A percentile compares a stretch with the other conserved stretches of the same genome.
Conservation (phyloP, 2,113 vertebrate species). For the Alethe castanea region DNA sequence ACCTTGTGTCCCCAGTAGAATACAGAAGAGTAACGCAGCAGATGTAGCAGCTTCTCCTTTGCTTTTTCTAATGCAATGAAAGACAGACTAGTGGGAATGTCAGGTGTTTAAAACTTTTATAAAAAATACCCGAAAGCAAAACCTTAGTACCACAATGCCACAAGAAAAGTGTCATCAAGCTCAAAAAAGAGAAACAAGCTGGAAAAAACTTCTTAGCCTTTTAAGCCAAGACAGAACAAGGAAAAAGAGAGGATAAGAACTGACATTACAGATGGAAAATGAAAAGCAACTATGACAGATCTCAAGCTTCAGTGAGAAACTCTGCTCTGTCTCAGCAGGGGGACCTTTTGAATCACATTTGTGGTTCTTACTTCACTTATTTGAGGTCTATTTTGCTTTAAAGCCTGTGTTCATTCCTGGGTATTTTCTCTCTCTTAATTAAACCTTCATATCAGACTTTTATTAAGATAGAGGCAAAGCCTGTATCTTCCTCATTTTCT, state of each 20-base stretch:
- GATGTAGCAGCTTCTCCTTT: background rate
- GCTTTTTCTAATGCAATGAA: background rate
- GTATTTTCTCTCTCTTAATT: conserved; percentile 48
- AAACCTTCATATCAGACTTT: conserved; percentile 27
- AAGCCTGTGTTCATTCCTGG: background rate
- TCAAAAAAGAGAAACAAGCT: background rate
- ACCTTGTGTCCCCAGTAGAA: background rate
- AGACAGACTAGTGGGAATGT: background rate
- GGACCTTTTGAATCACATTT: background rate
- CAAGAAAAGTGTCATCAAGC: background rate
- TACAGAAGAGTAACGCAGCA: background rate
- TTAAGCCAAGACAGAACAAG: background rate
- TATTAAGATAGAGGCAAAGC: conserved; percentile 29
- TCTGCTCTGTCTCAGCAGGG: background rate
- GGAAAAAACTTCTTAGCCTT: background rate
- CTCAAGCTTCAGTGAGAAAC: background rate
- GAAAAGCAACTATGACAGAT: background rate
- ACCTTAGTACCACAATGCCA: background rate
- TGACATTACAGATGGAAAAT: background rate
- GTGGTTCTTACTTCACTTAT: background rate
- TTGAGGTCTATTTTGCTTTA: background rate
- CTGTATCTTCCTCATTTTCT: conserved; percentile 11
- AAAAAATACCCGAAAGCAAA: background rate
- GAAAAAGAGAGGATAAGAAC: background rate
- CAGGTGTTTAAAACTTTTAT: background rate